Conservation (phyloP, 2,113 vertebrate species). For the Petromus typicus region DNA sequence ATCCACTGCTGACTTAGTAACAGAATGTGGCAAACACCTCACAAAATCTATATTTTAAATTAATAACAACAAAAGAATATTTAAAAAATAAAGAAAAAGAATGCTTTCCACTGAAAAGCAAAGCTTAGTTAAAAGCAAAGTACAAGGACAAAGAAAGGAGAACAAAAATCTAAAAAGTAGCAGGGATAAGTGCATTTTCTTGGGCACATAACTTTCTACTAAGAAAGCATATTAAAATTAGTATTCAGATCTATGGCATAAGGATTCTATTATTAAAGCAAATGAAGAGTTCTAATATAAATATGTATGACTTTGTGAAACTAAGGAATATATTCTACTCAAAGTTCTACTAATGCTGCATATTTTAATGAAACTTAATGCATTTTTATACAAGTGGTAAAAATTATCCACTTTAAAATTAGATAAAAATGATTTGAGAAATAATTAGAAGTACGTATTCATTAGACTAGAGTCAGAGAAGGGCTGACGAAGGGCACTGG, state of each 20-base stretch:
- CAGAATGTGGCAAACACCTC: not conserved
- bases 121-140: slow-evolving; percentile 73
- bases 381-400: slow-evolving; percentile 85
- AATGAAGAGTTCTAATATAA: slow-evolving; percentile 86
- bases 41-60: slow-evolving; percentile 41
- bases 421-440: slow-evolving; percentile 88
- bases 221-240: slow-evolving; percentile 78
- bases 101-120: slow-evolving; percentile 39
- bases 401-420: slow-evolving; percentile 89
- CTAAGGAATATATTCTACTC: slow-evolving; percentile 87
- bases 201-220: slow-evolving; percentile 68
- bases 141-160: slow-evolving; percentile 69
- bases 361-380: slow-evolving; percentile 87
- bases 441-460: slow-evolving; percentile 87
- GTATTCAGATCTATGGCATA: slow-evolving; percentile 83
- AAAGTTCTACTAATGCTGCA: slow-evolving; percentile 85
- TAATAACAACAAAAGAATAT: not conserved
- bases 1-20: not conserved
- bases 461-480: slow-evolving; percentile 83
- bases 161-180: slow-evolving; percentile 32
- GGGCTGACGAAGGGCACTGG: slow-evolving; percentile 83
- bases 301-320: slow-evolving; percentile 87
- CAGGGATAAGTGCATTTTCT: slow-evolving; percentile 66
- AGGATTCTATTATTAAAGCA: slow-evolving; percentile 86
- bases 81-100: not conserved